Conservation (phyloP, 2,888 invertebrate species). For the Nymphalis polychloros region DNA sequence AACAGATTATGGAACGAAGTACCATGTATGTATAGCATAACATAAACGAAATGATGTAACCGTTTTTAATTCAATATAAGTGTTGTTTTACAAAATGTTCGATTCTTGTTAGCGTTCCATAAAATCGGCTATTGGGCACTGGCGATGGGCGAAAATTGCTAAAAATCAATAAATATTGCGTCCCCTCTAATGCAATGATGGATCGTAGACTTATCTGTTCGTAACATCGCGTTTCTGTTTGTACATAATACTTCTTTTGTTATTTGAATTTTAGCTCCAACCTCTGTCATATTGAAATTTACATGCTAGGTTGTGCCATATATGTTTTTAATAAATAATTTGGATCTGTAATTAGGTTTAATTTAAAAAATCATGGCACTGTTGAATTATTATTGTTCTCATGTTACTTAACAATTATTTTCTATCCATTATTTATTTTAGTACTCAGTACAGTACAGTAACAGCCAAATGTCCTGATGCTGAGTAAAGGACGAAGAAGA, state of each 20-base stretch:
- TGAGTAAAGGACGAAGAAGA: too few relatives aligned
- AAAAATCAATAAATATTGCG: constrained; percentile 69
- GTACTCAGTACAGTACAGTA: too few relatives aligned
- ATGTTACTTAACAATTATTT: too few relatives aligned
- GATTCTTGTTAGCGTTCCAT: constrained; percentile 39
- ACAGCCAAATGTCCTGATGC: too few relatives aligned
- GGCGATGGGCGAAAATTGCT: constrained; percentile 52
- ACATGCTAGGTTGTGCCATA: neutral
- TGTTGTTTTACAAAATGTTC: constrained; percentile 31
- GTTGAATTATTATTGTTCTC: too few relatives aligned
- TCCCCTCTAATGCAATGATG: constrained; percentile 75
- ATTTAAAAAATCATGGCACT: too few relatives aligned
- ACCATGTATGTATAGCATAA: constrained; percentile 14
- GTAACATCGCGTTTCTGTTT: constrained; percentile 65
- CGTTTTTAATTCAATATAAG: constrained; percentile 34
- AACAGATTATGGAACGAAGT: neutral
- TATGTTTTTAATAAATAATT: too few relatives aligned
- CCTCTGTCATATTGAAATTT: neutral
- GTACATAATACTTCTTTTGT: constrained; percentile 47
- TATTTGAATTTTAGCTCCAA: constrained; percentile 21
- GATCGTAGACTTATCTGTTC: constrained; percentile 70
- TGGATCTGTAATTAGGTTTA: too few relatives aligned
- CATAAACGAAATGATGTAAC: constrained; percentile 19
- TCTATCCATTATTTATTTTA: too few relatives aligned
- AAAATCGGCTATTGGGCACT: constrained; percentile 37